Base-by-base conservation (phyloP, 2,113 vertebrate species). In the Dolichallabes microphthalmus region DNA sequence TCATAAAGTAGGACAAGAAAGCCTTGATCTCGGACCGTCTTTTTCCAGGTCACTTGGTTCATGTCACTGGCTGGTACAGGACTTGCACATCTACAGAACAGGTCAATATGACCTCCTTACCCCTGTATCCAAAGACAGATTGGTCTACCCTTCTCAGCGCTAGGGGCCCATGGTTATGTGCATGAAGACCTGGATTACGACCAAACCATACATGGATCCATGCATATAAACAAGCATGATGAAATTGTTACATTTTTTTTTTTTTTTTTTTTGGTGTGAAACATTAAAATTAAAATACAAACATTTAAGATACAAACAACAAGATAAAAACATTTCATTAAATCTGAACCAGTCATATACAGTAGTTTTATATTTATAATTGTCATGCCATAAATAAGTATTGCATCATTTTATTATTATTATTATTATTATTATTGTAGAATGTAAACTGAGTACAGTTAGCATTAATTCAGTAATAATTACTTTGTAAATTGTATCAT, bases 1-100 rank as follows among this genome's bases (percentile, higher is more conserved):
- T 76, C 20, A 27, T 45, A 88, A 7, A 87, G 39, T 25, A 88
- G 66, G 32, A 90, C 74, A 6, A 71, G 4, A 14, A 82, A 57
- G 1, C 87, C 25, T 63, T 63, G 3, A 35, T 80, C 85, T 27
- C 66, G 2, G 66, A 35, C 32, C 17, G 15, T 45, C 69, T 12
- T 50, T 50, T 50, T 50, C 39, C 69, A 74, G 22, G 0, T 74
- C 20, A 74, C 20, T 50, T 74, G 7, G 22, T n/a, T n/a, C n/a
- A n/a, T n/a, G n/a, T 74, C 69, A 13, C 22, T 39, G 39, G 69
- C 69, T 74, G 39, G 39, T 45, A 74, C n/a, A n/a, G n/a, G n/a
- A n/a, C 69, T 12, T 25, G 69, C 5, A 12, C 11, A 50, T 74
- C 35, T 74, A 74, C 19, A 45, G 69, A 74, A 74, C 69, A 74